Conservation (phyloP, 2,113 vertebrate species). For the Prolemur simus region DNA sequence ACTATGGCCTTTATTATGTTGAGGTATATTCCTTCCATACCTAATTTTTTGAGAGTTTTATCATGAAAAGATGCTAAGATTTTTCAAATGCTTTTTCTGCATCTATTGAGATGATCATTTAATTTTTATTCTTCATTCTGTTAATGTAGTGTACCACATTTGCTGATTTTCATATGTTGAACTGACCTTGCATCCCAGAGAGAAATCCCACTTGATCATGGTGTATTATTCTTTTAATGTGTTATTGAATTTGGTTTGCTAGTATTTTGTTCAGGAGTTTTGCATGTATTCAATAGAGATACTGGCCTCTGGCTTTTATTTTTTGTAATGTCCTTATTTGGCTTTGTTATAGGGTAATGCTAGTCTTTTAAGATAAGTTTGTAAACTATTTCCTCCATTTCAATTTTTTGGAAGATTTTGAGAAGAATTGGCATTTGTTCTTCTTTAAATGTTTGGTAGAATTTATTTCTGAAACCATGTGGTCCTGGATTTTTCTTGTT, state of each 20-base stretch:
- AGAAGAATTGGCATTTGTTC: neutral
- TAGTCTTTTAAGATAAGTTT: neutral
- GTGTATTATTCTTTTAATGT: neutral
- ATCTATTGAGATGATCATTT: neutral
- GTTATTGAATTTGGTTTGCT: neutral
- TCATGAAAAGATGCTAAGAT: neutral
- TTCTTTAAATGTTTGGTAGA: neutral
- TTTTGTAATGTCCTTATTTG: neutral
- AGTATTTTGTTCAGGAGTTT: neutral
- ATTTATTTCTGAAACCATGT: neutral
- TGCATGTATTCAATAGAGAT: neutral
- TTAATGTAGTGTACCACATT: neutral
- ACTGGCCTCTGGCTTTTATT: neutral
- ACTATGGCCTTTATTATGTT: neutral
- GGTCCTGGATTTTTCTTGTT: neutral
- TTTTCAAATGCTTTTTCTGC: neutral
- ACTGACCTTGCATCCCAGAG: neutral
- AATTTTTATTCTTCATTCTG: neutral
- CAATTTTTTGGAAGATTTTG: too few relatives aligned
- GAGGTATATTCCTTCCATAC: neutral
- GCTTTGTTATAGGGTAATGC: neutral
- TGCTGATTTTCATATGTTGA: neutral
- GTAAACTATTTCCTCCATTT: neutral
- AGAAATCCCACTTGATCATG: neutral
- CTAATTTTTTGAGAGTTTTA: neutral